Base-by-base conservation (phyloP, 2,797 vertebrate genomes). In the Pelodytes ibericus region DNA sequence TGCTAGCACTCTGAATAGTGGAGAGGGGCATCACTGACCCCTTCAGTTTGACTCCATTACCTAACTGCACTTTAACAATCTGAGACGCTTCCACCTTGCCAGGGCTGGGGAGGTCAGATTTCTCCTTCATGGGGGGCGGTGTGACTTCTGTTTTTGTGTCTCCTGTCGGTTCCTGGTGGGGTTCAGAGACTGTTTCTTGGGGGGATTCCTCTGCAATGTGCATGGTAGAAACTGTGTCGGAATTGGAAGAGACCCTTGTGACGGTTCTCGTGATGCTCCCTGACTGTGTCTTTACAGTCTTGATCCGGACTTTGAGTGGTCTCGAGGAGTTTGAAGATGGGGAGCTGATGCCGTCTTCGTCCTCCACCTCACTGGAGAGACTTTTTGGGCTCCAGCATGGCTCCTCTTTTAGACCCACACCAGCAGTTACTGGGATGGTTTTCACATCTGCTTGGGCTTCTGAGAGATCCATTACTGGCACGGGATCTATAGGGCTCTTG, bases 251-350 rank as follows among this genome's bases (percentile, higher is more conserved):
- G n/a, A 91, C 89, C 44, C 92, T 89, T 29, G 93, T 93, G 11
- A 94, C 93, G 0, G 95, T 94, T 66, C 93, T 86, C 18, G 93
- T 95, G 84, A 96, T 91, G 83, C 89, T 94, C 8, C 95, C 95
- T 0, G 91, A 92, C 0, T 93, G 89, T 0, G 94, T 95, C 78
- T 99, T 99, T 72, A 99, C 94, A 41, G 96, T 99, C 85, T 97
- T 99, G 80, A 98, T 98, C 81, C 96, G 89, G 53, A 98, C 96
- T 63, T 98, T 98, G 59, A 98, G 92, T 0, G 95, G 95, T 57
- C 96, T 87, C 0, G 96, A 94, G 2, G 96, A 92, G 57, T 83
- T 86, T n/a, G 91, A 89, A 1, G 93, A 93, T 1, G 92, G 88
- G 0, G 92, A 91, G 24, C 89, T 87, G 0, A 95, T 92, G 83